These are phyloP conservation scores for Rhagologus leucostigma DNA, from an alignment of 2,113 vertebrate genomes.

Conservation along the genomic window DNA sequence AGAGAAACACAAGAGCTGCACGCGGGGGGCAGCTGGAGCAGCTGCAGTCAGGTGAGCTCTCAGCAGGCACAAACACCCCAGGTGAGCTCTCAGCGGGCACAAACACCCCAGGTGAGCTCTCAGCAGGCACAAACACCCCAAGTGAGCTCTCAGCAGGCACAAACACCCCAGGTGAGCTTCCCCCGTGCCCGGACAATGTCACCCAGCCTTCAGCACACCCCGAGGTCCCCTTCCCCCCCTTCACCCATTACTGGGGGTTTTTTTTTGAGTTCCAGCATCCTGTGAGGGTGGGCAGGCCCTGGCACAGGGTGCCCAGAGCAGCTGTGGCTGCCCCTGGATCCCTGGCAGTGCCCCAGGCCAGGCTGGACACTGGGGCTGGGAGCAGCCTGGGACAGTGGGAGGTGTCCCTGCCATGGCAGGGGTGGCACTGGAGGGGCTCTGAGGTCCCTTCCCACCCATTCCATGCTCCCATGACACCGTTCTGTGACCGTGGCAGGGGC, in stretches of 20 bases:
- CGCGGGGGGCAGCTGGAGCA: not conserved
- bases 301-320: not conserved
- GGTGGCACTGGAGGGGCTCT: not conserved
- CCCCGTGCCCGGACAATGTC: not conserved
- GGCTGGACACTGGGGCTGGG: not conserved
- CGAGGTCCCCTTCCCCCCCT: accelerated
- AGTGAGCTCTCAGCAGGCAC: not conserved
- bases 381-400: not conserved
- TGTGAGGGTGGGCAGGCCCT: not conserved
- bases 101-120: not conserved
- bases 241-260: not conserved
- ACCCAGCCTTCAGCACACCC: not conserved
- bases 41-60: not conserved
- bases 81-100: not conserved
- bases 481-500: too few species aligned
- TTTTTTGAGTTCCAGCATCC: not conserved
- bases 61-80: not conserved
- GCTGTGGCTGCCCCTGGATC: not conserved
- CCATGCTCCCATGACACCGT: not conserved
- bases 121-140: not conserved
- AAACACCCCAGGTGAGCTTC: not conserved
- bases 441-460: not conserved
- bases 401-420: not conserved
- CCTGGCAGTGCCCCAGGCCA: not conserved
- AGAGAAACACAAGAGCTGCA: not conserved